Percentiles rank a stretch among this genome's conserved stretches.
Evolutionary conservation across 37 sponge, comb jelly and placozoan genomes (phyloP).

Genomic region (Bolinopsis microptera): DNA sequence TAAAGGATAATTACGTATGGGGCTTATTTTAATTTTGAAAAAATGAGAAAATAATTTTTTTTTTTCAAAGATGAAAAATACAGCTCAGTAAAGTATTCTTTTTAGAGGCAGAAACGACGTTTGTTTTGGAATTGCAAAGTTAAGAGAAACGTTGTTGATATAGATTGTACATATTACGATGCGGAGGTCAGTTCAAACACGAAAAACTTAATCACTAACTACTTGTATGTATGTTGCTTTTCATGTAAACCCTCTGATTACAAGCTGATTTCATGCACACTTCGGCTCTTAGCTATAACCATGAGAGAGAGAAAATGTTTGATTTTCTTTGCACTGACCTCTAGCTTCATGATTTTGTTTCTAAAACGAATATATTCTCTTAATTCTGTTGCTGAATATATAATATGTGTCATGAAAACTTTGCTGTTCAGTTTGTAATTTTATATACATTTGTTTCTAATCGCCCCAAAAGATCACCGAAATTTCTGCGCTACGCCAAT

Average conservation of each 20-base stretch:
- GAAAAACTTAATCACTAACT: neutral
- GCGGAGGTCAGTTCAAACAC: slow-evolving; percentile 54
- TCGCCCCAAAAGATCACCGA: no score
- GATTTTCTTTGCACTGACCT: slow-evolving; percentile 5
- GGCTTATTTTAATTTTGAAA: no score
- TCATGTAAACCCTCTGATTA: neutral
- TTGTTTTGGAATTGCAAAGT: slow-evolving; percentile 66
- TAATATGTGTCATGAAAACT: neutral
- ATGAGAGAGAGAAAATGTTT: neutral
- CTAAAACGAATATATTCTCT: neutral
- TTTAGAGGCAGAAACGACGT: slow-evolving; percentile 56
- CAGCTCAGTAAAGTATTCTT: neutral
- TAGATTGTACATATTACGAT: slow-evolving; percentile 57
- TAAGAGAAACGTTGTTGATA: slow-evolving; percentile 54
- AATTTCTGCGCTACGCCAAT: no score
- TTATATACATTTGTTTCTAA: no score
- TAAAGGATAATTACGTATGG: no score
- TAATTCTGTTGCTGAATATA: neutral
- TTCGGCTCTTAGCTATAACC: neutral
- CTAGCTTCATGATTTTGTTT: neutral
- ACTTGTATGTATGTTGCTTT: neutral
- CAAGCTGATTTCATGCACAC: neutral
- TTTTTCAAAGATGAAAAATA: neutral
- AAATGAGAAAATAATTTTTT: neutral
- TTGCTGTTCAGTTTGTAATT: neutral